Evolutionary conservation across 2,113 vertebrate species (phyloP), one percentile per base, ranked within the genome.

Genomic region (Piaya cayana): DNA sequence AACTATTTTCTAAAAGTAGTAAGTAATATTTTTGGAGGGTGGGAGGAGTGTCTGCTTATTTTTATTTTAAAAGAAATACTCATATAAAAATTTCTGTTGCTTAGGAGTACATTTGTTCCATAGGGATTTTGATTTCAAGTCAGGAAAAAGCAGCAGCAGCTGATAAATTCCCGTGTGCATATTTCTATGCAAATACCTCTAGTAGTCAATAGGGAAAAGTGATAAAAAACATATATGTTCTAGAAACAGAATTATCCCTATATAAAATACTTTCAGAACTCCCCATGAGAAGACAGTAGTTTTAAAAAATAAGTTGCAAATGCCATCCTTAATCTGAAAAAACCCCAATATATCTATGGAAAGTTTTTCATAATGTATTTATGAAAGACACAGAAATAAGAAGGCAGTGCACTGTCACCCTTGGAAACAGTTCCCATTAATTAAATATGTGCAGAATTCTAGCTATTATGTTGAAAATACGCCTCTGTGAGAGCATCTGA

Each of bases 41-140:
- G 39, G 39, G 39, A n/a, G 39, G 39, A 78, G n/a, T 93, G 50
- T 74, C 71, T 82, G 23, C 56, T 93, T 95, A 64, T 83, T 93
- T 96, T 94, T 87, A 68, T 96, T 94, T 59, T 70, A 97, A 95
- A 94, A 69, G 29, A 80, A 94, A 85, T 39, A 86, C 25, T 88
- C 9, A 0, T 83, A 56, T 53, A 69, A 94, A 97, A 90, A 83
- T 75, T 90, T 81, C 56, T 86, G 30, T 83, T 96, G 82, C 88
- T 95, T 83, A 86, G 52, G 72, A 96, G 64, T 71, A 90, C 43
- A 62, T 93, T 92, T 93, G 25, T 88, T 96, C 90, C 87, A 60
- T 25, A 71, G 79, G 49, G 92, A 95, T 84, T 96, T 93, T 94
- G 60, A 90, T 95, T 94, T 92, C 60, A 93, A 92, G 65, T 94